Base-by-base conservation (phyloP, 1,140 invertebrate species). In the Pseudomyrmex concolor region DNA sequence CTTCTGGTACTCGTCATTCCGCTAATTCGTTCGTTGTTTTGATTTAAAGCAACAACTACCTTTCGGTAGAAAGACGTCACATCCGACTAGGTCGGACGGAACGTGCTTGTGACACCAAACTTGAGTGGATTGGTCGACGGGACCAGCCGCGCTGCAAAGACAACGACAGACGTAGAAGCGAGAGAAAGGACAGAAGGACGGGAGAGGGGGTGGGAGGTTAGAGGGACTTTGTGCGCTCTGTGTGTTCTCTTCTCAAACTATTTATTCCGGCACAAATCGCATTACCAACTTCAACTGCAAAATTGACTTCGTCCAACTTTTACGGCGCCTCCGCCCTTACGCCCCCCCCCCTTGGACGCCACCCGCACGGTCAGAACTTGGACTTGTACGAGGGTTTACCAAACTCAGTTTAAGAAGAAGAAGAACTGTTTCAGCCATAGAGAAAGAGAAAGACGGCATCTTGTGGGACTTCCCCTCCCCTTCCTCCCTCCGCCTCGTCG, bases 241-340 rank as follows among this genome's bases (percentile, higher is more conserved):
- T 70, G 74, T 73, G 77, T 83, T 73, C 76, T 83, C 78, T 78
- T 78, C 87, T 89, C 88, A 85, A 92, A 93, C 93, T 94, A 94
- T 94, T 93, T 94, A 94, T 94, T 94, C 92, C 92, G 90, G 91
- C 92, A 92, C 93, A 94, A 94, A 93, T 94, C 92, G 93, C 92
- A 94, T 94, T 94, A 94, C 92, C 92, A 94, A 94, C 93, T 94
- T 91, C 89, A 93, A 92, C 92, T 94, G 92, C 93, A 94, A 94
- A 94, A 94, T 94, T 93, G 93, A 94, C 93, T 94, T 93, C 88
- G 89, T 55, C 91, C 91, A 94, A 94, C 92, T 94, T 94, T 94
- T 93, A 93, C 92, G 92, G 90, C 91, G 91, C 91, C 91, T 90
- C 88, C 87, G 81, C 83, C 91, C 88, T 91, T 91, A 85, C 87